These are phyloP conservation scores for Onychomys arenicola DNA, from an alignment of 2,797 vertebrate species.

Conservation along the genomic window DNA sequence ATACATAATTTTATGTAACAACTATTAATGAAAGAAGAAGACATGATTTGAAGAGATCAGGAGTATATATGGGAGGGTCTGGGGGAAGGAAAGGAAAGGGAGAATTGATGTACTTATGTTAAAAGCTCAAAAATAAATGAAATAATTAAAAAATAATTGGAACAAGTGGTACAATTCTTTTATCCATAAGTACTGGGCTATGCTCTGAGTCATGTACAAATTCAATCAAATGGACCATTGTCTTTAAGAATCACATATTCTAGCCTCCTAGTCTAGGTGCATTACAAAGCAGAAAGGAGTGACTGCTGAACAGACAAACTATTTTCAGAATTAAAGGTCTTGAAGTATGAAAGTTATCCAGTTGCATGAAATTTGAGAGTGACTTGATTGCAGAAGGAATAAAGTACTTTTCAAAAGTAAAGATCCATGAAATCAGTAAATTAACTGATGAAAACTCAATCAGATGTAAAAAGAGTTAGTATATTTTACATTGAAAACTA, in stretches of 20 bases:
- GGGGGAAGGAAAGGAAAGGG: background rate
- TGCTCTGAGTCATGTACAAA: background rate
- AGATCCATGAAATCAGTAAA: background rate
- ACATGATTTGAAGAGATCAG: background rate
- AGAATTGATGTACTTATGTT: background rate
- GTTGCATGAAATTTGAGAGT: background rate
- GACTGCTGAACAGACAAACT: background rate
- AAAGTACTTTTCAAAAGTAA: conserved; percentile 11
- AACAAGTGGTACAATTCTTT: background rate
- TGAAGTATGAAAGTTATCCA: background rate
- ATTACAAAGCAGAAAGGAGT: background rate
- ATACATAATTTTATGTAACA: background rate
- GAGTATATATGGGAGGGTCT: background rate
- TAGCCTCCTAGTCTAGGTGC: background rate
- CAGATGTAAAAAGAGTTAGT: background rate
- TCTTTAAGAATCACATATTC: conserved; percentile 14
- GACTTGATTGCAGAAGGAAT: background rate
- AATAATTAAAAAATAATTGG: background rate
- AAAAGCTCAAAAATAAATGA: background rate
- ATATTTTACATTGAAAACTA: conserved; percentile 25
- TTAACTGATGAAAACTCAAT: conserved; percentile 2
- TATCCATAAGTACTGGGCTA: background rate
- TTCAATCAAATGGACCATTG: conserved; percentile 3
- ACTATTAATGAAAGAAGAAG: background rate
- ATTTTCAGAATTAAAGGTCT: background rate